Conservation (phyloP, 2,888 invertebrate genomes). For the Drosophila paranaensis region DNA sequence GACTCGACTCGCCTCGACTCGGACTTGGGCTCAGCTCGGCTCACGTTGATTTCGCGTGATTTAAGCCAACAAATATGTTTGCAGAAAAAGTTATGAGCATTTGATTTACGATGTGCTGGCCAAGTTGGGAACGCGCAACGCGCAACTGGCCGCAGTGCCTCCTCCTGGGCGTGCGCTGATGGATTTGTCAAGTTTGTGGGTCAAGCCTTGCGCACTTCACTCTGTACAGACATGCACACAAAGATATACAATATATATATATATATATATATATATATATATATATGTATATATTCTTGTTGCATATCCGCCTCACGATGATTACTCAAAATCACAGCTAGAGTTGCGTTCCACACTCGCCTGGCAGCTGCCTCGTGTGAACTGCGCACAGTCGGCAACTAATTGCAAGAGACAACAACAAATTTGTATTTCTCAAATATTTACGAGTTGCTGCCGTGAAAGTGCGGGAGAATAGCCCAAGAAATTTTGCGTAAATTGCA, state of each 20-base stretch:
- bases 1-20: constrained; percentile 29
- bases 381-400: constrained; percentile 60
- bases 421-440: not conserved
- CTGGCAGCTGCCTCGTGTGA: constrained; percentile 56
- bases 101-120: constrained; percentile 75
- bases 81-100: constrained; percentile 73
- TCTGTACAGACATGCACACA: not conserved
- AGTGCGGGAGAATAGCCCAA: not conserved
- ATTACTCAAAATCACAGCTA: constrained; percentile 78
- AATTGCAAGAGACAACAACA: constrained; percentile 53
- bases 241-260: too few species aligned
- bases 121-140: constrained; percentile 27
- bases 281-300: constrained; percentile 31
- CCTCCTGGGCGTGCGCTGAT: constrained; percentile 63
- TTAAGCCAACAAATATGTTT: constrained; percentile 56
- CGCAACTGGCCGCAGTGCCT: constrained; percentile 10
- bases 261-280: not conserved
- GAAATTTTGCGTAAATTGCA: not conserved
- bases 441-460: constrained; percentile 9
- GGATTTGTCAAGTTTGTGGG: constrained; percentile 80
- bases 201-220: constrained; percentile 46
- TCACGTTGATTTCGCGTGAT: constrained; percentile 64
- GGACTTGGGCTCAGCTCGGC: constrained; percentile 16
- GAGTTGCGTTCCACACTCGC: constrained; percentile 33
- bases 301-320: constrained; percentile 73